Percentiles rank a stretch among this genome's conserved stretches.
Conservation (phyloP, 2,113 vertebrate species). For the Nothocercus julius region DNA sequence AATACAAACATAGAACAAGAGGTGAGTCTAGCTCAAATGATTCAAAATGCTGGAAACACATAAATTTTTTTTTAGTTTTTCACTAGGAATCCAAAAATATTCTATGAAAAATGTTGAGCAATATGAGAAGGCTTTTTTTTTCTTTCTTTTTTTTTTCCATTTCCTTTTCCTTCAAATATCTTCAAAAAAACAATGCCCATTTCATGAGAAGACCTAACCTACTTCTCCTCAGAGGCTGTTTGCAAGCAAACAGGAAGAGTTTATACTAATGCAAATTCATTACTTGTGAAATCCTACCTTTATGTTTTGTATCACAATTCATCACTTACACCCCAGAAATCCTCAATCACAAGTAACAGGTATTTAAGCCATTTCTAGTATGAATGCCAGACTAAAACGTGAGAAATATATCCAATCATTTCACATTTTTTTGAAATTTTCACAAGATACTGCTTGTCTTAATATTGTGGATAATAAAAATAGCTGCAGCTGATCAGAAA, state of each 20-base stretch:
- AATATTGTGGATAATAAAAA: neutral
- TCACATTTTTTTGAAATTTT: neutral
- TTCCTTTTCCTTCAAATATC: neutral
- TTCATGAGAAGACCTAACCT: neutral
- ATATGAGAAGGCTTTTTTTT: neutral
- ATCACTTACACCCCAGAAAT: neutral
- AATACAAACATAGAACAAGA: neutral
- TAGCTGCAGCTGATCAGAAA: neutral
- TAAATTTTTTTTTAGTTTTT: neutral
- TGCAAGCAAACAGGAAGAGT: neutral
- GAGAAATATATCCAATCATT: neutral
- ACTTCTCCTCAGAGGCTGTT: neutral
- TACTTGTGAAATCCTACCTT: neutral
- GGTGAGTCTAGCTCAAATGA: neutral
- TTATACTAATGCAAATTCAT: neutral
- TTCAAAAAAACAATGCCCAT: neutral
- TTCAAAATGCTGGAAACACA: neutral
- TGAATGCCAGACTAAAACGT: neutral
- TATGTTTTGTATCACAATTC: neutral
- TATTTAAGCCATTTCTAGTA: conserved; percentile 11
- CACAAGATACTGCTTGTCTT: neutral
- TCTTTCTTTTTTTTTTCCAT: neutral
- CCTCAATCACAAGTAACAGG: neutral
- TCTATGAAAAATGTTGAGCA: neutral
- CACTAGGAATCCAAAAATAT: neutral